Evolutionary conservation across 2,113 vertebrate genomes (phyloP), one percentile per base, ranked within the genome.

Genomic region (Larimichthys polyactis): DNA sequence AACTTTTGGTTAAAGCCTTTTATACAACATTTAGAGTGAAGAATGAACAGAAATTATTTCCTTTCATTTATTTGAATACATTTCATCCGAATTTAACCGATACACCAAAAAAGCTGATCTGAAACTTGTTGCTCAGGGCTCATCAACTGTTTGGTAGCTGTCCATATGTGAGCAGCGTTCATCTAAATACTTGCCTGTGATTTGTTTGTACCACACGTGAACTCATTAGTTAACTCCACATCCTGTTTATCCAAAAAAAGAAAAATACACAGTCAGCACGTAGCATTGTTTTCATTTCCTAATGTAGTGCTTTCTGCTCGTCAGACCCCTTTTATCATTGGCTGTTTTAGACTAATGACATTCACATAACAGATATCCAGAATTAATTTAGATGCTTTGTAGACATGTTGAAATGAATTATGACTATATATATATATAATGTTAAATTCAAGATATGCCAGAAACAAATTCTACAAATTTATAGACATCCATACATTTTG

Each of bases 191-290:
- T 11, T 29, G 3, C 20, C 29, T 36, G 57, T 22, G 36, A 24
- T 69, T 79, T 71, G 54, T 52, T 36, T 87, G 40, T 17, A 11
- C 48, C 14, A 11, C 14, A 16, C 9, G 9, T 15, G 12, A 29
- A 44, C 17, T 44, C 54, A 51, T 71, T 24, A 62, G 14, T 59
- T 60, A 29, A 6, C 79, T 75, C 32, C 32, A 8, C 79, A 29
- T 87, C 82, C 79, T 85, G 84, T 84, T 82, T 73, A 70, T 60
- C n/a, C 57, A 20, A 44, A 20, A 5, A 44, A n/a, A 19, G 19
- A 40, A 72, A 49, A 67, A 81, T 6, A 62, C 15, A 79, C 62
- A 60, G 11, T 24, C 52, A 12, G 17, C 27, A 54, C 14, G 19
- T 1, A 14, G 40, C 10, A 0, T 11, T 20, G 48, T 15, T 40